Evolutionary conservation across 2,888 invertebrate species (phyloP), one percentile per base, ranked within the genome.

Genomic region (Bellardia bayeri): DNA sequence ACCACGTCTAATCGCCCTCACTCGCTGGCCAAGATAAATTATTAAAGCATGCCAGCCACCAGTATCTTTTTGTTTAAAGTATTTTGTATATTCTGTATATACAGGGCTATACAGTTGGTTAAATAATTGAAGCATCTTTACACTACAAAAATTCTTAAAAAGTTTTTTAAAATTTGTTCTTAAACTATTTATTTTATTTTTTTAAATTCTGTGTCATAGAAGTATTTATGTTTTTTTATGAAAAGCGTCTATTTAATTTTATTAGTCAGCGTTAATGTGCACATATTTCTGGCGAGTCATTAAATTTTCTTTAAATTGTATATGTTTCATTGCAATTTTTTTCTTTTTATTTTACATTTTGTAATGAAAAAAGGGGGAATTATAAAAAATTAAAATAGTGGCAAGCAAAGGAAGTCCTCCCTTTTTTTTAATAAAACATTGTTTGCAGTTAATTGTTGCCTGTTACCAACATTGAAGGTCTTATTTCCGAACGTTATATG

Each of bases 281-380:
- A 23, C 23, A 61, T 49, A 72, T 78, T 72, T 61, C 76, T 78
- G 66, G 16, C 42, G 30, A 79, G 82, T 85, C 82, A 82, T 82
- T 85, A 87, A 79, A 84, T 82, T 85, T 79, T 69, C 42, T 85
- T 87, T 75, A 87, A 85, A 82, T 82, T 87, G 82, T 82, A 63
- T 37, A 54, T 71, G 58, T 72, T 68, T 68, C 45, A 49, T 42
- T 37, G 13, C 42, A 49, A 8, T 23, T 23, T 14, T 68, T 23
- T 45, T 56, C 64, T 69, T 74, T 63, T 66, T 42, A 16, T 45
- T 45, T 14, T 69, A 61, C 72, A 72, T 69, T 85, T 85, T 82
- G 69, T 72, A 72, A 76, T 78, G 61, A 87, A 78, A 78, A 45
- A 82, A 63, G 63, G 51, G 69, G 61, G 54, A 68, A 68, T 75